Percentiles rank a stretch among this genome's conserved stretches.
Evolutionary conservation across 2,888 invertebrate genomes (phyloP).

Genomic region (Chrysomela aeneicollis): DNA sequence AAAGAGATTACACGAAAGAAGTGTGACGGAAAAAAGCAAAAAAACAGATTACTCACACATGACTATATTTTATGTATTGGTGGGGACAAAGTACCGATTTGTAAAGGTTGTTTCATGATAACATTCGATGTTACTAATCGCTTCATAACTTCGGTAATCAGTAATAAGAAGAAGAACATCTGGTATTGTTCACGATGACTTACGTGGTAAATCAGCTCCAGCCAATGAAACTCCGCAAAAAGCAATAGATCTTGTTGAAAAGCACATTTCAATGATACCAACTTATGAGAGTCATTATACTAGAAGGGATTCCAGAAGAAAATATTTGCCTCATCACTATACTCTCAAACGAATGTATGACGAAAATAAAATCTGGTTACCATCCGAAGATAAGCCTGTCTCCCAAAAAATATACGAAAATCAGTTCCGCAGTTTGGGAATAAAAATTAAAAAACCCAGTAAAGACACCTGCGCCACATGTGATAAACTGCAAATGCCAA

Average conservation of each 20-base stretch:
- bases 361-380: slow-evolving; percentile 8
- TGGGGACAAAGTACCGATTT: too few species aligned
- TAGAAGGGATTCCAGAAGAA: neutral
- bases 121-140: too few species aligned
- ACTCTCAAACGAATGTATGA: slow-evolving; percentile 8
- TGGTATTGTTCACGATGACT: slow-evolving; percentile 2
- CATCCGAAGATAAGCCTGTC: slow-evolving; percentile 4
- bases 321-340: slow-evolving; percentile 4
- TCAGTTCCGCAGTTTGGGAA: slow-evolving; percentile 8
- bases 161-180: too few species aligned
- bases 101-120: too few species aligned
- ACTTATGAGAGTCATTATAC: neutral
- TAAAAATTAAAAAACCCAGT: slow-evolving; percentile 24
- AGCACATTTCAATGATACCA: slow-evolving; percentile 16
- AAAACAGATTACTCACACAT: too few species aligned
- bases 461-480: slow-evolving; percentile 28
- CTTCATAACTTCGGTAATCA: too few species aligned
- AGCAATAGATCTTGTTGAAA: neutral
- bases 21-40: too few species aligned
- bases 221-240: slow-evolving; percentile 18
- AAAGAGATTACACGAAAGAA: too few species aligned
- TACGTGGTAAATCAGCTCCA: neutral
- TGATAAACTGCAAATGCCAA: slow-evolving; percentile 17
- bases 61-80: too few species aligned
- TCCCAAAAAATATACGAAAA: slow-evolving; percentile 21